Base-by-base conservation (phyloP, 2,888 invertebrate species). In the Drosophila pegasa region DNA sequence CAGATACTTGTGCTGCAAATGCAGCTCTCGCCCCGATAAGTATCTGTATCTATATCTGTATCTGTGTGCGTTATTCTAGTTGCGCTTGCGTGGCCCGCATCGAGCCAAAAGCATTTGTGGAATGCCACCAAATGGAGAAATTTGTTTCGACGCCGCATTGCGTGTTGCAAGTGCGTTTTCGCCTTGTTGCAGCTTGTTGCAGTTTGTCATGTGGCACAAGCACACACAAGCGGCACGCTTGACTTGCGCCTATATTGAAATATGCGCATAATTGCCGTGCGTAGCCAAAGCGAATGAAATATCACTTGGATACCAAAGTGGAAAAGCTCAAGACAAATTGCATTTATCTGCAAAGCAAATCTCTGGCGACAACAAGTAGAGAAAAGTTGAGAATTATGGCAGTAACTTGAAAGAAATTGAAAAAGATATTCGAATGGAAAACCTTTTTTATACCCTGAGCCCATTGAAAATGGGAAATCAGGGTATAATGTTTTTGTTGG, bases 261-360 rank as follows among this genome's bases (percentile, higher is more conserved):
- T 77, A 82, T 82, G 77, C 74, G 70, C 82, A 85, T 85, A 81
- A 79, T 82, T 79, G 86, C 77, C 55, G 68, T 69, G 71, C 76
- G 62, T 67, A 65, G 20, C 54, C 51, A 65, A 58, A 67, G 64
- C 58, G 63, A 65, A 58, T 33, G 66, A 62, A 71, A 55, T 56
- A 62, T 71, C 40, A 22, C 52, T 52, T 57, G 29, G 51, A 71
- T 31, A 43, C 10, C 43, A 43, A 50, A 27, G 9, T 37, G 35
- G 33, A 58, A 63, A 47, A n/a, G 4, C 22, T 25, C 20, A 3
- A 41, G 12, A 40, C n/a, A n/a, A 35, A 55, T 33, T 43, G 1
- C 12, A 43, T 33, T 41, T 33, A 16, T 10, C 35, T n/a, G 20
- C 10, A n/a, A n/a, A 31, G 20, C 22, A 22, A 9, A 10, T 33